Percentiles rank a stretch among this genome's conserved stretches.
These are phyloP conservation scores for Tiliacea citrago DNA, from an alignment of 2,888 invertebrate genomes.

Conservation along the genomic window DNA sequence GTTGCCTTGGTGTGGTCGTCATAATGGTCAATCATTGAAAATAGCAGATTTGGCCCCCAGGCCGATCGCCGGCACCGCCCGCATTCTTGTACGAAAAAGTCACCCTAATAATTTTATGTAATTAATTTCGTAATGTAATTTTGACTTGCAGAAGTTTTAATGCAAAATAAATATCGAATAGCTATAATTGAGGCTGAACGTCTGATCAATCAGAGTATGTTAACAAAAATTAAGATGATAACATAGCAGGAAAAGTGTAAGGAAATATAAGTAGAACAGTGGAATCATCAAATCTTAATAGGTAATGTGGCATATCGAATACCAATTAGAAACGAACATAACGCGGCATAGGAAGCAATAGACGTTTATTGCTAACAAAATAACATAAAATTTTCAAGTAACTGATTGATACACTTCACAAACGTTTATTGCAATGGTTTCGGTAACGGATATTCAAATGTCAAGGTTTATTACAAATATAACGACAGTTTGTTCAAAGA, in stretches of 20 bases:
- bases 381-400: conserved; percentile 45
- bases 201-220: background rate
- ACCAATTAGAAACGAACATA: conserved; percentile 26
- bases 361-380: conserved; percentile 47
- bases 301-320: conserved; percentile 20
- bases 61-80: no score
- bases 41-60: no score
- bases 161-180: background rate
- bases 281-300: background rate
- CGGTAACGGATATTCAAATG: conserved; percentile 79
- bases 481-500: conserved; percentile 57
- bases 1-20: no score
- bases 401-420: conserved; percentile 76
- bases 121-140: no score
- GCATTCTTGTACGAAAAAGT: no score
- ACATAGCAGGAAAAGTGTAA: background rate
- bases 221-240: background rate
- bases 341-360: conserved; percentile 29
- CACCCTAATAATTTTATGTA: no score
- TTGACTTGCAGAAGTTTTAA: no score
- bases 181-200: background rate
- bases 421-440: conserved; percentile 70
- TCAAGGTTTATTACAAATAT: conserved; percentile 78
- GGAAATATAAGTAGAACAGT: conserved; percentile 4
- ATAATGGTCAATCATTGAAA: no score